Base-by-base conservation (phyloP, 2,888 invertebrate species). In the Ceraclea dissimilis region DNA sequence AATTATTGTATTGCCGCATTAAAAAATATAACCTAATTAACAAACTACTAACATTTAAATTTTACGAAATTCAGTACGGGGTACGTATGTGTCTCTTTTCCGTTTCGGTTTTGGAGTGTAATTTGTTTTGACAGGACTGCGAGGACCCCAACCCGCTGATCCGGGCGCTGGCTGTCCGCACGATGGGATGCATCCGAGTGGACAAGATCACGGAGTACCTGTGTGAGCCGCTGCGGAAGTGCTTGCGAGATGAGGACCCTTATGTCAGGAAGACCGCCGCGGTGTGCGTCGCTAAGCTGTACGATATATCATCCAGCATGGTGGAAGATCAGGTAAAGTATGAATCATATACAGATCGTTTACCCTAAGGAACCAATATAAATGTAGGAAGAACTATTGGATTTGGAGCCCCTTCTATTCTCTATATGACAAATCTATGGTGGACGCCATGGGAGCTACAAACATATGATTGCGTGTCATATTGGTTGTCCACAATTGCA, bases 191-290 rank as follows among this genome's bases (percentile, higher is more conserved):
- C 72, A 99, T 99, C 69, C 84, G 99, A 13, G 99, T 99, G 54
- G 99, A 99, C 77, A 99, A 99, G 79, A 99, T 99, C 67, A 99
- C 99, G 0, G 99, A 99, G 76, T 99, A 99, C 74, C 79, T 99
- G 44, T 99, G 99, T 72, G 98, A 99, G 70, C 99, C 99, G 0
- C 76, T 99, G 64, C 80, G 99, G 57, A 99, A 93, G 70, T 93
- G 93, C 69, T 76, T 93, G 61, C 92, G 92, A 72, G 96, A 96
- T 71, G 96, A 96, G 70, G 96, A 96, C 75, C 96, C 96, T 0
- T 96, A 96, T 75, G 96, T 96, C 8, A 82, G 99, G 64, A 99
- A 99, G 79, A 99, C 99, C 0, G 99, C 99, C 1, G 99, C 99
- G 1, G 98, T 99, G 13, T 99, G 98, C 71, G 99, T 99, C 4